Percentiles rank a stretch among this genome's conserved stretches.
These are phyloP conservation scores for Rhabdomys pumilio DNA, from an alignment of 2,797 vertebrate genomes.

Conservation along the genomic window DNA sequence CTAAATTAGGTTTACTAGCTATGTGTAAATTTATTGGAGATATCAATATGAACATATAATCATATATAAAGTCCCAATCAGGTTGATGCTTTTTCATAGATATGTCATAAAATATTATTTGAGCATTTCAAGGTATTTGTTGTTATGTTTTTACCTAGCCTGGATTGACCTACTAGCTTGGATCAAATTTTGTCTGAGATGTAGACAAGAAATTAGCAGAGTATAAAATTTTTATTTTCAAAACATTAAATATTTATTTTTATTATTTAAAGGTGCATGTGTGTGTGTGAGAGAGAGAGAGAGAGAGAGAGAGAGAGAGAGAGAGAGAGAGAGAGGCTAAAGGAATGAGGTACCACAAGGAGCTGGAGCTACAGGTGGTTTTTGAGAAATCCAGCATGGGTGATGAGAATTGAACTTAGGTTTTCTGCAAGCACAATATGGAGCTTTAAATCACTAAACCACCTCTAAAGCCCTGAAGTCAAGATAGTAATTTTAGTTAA, in stretches of 20 bases:
- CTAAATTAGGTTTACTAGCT: constrained; percentile 26
- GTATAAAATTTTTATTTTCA: constrained; percentile 14
- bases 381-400: not conserved
- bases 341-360: not conserved
- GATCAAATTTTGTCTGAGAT: constrained; percentile 2
- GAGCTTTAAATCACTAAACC: not conserved
- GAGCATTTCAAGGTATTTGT: constrained; percentile 16
- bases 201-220: not conserved
- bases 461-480: not conserved
- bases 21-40: not conserved
- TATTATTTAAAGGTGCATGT: not conserved
- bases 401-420: not conserved
- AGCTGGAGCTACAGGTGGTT: not conserved
- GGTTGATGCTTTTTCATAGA: not conserved
- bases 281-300: not conserved
- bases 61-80: not conserved
- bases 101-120: not conserved
- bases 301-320: too few species aligned
- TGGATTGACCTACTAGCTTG: not conserved
- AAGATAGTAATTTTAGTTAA: constrained; percentile 50
- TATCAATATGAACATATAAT: constrained; percentile 54
- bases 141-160: not conserved
- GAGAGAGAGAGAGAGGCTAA: not conserved
- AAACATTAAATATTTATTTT: not conserved
- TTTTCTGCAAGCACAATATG: not conserved